Conservation (phyloP, 2,888 invertebrate species). For the Mycalesis mineus region DNA sequence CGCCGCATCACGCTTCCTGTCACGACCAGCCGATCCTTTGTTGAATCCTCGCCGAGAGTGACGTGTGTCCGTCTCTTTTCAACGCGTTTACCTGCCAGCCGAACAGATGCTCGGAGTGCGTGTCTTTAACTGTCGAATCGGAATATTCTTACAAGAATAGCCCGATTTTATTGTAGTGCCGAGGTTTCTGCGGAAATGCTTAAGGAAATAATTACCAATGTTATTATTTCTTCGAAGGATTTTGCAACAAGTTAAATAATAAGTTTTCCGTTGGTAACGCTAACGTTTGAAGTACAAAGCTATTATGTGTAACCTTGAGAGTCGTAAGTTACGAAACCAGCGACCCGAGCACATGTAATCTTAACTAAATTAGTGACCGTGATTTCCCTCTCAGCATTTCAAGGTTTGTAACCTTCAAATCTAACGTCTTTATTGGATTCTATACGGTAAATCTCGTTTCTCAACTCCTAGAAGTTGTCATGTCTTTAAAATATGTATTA, state of each 20-base stretch:
- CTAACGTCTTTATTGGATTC: background rate
- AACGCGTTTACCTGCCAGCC: constrained; percentile 54
- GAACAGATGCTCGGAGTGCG: constrained; percentile 49
- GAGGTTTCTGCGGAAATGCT: constrained; percentile 37
- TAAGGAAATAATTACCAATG: constrained; percentile 37
- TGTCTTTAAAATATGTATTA: background rate
- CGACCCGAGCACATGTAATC: constrained; percentile 57
- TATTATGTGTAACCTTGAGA: constrained; percentile 66
- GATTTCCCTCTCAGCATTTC: constrained; percentile 36
- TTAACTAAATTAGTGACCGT: constrained; percentile 58
- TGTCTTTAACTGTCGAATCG: constrained; percentile 38
- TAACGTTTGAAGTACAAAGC: constrained; percentile 60
- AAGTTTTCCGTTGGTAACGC: constrained; percentile 40
- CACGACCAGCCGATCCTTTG: constrained; percentile 64
- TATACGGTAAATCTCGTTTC: background rate
- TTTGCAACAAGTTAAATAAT: constrained; percentile 37
- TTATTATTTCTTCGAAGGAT: constrained; percentile 37
- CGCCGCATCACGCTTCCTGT: constrained; percentile 59
- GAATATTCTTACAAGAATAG: constrained; percentile 28
- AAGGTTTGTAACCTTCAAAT: constrained; percentile 7
- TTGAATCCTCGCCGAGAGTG: constrained; percentile 63
- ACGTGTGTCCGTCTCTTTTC: constrained; percentile 69
- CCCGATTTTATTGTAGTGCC: constrained; percentile 16
- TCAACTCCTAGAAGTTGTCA: background rate
- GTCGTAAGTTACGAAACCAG: constrained; percentile 59